phyloP scores from a whole-genome alignment of 1,140 invertebrate species.

The Danaus plexippus region DNA sequence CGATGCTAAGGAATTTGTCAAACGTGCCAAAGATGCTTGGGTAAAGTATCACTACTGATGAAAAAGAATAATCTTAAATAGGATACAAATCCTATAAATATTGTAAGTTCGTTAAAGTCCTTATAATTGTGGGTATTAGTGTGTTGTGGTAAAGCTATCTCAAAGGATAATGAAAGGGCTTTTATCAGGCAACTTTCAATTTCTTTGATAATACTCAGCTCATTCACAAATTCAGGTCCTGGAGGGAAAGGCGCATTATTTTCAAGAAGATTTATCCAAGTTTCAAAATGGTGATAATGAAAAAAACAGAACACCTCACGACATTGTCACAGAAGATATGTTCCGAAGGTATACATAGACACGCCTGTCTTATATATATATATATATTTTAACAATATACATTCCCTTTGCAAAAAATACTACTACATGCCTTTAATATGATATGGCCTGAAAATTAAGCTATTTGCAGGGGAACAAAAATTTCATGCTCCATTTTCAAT shows the following conservation, averaged over 20 bases:
- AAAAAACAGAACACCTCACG: conserved; percentile 54
- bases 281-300: conserved; percentile 52
- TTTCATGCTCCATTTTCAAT: background rate
- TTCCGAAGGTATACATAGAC: conserved; percentile 56
- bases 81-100: too few relatives aligned
- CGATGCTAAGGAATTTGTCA: conserved; percentile 80
- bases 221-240: conserved; percentile 21
- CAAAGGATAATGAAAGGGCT: too few relatives aligned
- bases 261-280: conserved; percentile 50
- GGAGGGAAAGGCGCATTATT: conserved; percentile 45
- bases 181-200: too few relatives aligned
- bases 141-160: too few relatives aligned
- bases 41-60: conserved; percentile 51
- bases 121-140: too few relatives aligned
- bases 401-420: background rate
- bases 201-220: too few relatives aligned
- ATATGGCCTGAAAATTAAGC: background rate
- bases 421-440: background rate
- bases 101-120: too few relatives aligned
- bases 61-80: too few relatives aligned
- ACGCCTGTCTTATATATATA: too few relatives aligned
- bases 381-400: too few relatives aligned
- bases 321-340: conserved; percentile 72
- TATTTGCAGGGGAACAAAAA: background rate
- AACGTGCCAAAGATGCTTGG: conserved; percentile 80